Evolutionary conservation across 1,140 invertebrate species (phyloP), one percentile per base, ranked within the genome.

Genomic region (Callitettix versicolor): DNA sequence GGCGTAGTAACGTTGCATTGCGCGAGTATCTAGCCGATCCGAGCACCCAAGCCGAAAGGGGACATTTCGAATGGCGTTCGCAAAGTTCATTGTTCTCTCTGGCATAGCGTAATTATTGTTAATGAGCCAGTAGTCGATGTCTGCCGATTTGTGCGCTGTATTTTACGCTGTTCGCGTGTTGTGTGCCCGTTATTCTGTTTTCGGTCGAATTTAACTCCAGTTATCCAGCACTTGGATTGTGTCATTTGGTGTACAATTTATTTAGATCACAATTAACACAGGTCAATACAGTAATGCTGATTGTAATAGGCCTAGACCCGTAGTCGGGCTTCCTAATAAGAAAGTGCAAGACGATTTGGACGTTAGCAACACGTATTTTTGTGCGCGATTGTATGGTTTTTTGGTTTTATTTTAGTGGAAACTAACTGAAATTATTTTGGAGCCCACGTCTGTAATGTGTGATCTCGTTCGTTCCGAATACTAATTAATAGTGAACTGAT

Each of bases 71-170:
- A 67, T 67, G 66, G 66, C 66, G 66, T 67, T 66, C 60, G 59
- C 62, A 67, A 64, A 66, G 66, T 67, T 67, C 66, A 67, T 67
- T 67, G 66, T 67, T 67, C 66, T 60, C 63, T 62, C 49, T 53
- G 53, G 56, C 48, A 24, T 55, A 52, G 53, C 57, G 59, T 62
- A 62, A 62, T 62, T 60, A 62, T 56, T 62, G 56, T 58, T 56
- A 48, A 30, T 30, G 26, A 30, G 26, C 3, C 26, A 3, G 26
- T 30, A 3, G 26, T 30, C 9, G 26, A 30, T 30, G 26, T 30
- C 9, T 30, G 26, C 9, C 3, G 9, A 30, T 30, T 30, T 30
- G 3, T 30, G 3, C 26, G 9, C 9, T 9, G 26, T 30, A 30
- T 4, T 30, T 30, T 30, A 30, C 9, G 9, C 9, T 30, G 3